Evolutionary conservation across 2,113 vertebrate genomes (phyloP).

Genomic region (Colistium nudipinnis): DNA sequence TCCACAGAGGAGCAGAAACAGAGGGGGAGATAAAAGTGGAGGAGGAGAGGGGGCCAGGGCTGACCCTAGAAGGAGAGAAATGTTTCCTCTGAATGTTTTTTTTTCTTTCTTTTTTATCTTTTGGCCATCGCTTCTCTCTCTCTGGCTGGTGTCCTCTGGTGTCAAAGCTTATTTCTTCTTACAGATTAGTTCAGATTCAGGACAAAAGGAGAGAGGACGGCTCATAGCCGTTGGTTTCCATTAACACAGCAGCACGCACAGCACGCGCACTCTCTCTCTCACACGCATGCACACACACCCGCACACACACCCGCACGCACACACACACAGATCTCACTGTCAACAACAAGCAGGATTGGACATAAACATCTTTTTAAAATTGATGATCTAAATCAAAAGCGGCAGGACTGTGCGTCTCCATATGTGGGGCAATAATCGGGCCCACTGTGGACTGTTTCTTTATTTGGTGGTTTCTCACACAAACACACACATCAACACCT

Average conservation of each 20-base stretch:
- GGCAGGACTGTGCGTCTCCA: not conserved
- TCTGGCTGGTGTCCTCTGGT: slow-evolving; percentile 49
- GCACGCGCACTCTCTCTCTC: not conserved
- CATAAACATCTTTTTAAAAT: slow-evolving; percentile 10
- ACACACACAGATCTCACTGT: slow-evolving; percentile 13
- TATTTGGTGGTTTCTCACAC: not conserved
- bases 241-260: slow-evolving; percentile 4
- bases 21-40: slow-evolving; percentile 48
- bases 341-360: slow-evolving; percentile 2
- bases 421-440: not conserved
- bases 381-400: slow-evolving; percentile 7
- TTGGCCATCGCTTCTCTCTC: slow-evolving; percentile 34
- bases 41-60: slow-evolving; percentile 37
- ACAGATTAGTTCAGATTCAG: slow-evolving; percentile 46
- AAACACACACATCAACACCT: slow-evolving; percentile 33
- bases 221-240: slow-evolving; percentile 14
- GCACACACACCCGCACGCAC: not conserved
- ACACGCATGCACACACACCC: not conserved
- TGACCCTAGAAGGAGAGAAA: slow-evolving; percentile 74
- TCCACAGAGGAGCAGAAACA: slow-evolving; percentile 50
- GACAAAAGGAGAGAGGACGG: slow-evolving; percentile 16
- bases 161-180: slow-evolving; percentile 31
- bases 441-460: not conserved
- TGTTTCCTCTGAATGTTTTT: slow-evolving; percentile 45
- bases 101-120: slow-evolving; percentile 38